These are phyloP conservation scores for Spea bombifrons DNA, from an alignment of 2,113 vertebrate genomes.

Conservation along the genomic window DNA sequence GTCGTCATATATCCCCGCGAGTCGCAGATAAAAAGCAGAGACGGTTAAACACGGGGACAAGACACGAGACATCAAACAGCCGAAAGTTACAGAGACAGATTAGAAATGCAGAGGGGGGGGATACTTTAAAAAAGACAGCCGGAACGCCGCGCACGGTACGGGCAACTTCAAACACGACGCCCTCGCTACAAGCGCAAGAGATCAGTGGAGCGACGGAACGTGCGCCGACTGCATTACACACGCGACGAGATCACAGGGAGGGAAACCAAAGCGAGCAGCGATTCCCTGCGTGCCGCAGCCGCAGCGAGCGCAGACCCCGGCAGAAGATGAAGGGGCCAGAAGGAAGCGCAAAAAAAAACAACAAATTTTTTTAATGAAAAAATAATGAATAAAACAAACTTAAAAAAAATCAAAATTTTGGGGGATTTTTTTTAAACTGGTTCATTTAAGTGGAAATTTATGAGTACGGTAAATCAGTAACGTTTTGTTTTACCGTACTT, in stretches of 20 bases:
- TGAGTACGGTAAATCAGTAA: too few species aligned
- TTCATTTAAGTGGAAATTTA: too few species aligned
- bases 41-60: conserved; percentile 55
- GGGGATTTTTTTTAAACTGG: too few species aligned
- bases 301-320: background rate
- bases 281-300: background rate
- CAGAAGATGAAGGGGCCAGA: too few species aligned
- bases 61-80: conserved; percentile 40
- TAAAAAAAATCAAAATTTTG: too few species aligned
- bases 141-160: conserved; percentile 28
- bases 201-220: conserved; percentile 18
- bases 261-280: background rate
- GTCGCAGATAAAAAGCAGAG: conserved; percentile 53
- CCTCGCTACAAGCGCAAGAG: conserved; percentile 39
- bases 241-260: conserved; percentile 5
- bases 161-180: conserved; percentile 39
- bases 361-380: too few species aligned
- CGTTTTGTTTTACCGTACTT: too few species aligned
- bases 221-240: background rate
- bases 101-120: conserved; percentile 48
- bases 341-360: too few species aligned
- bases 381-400: too few species aligned
- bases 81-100: conserved; percentile 52
- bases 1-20: conserved; percentile 47
- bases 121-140: conserved; percentile 23